These are phyloP conservation scores for Nannoperca australis DNA, from an alignment of 2,797 vertebrate genomes.

Conservation along the genomic window DNA sequence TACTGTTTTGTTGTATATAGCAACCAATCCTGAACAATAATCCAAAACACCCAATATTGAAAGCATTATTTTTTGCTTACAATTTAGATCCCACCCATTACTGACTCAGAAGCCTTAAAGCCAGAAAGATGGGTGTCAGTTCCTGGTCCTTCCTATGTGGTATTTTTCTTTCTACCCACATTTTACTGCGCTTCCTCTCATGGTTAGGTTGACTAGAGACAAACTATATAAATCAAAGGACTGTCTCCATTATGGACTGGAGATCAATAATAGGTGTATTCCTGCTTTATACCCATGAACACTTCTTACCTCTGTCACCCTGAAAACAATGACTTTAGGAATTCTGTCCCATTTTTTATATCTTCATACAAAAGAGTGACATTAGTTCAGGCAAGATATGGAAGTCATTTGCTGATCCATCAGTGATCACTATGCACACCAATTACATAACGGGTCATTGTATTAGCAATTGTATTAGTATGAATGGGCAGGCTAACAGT, in stretches of 20 bases:
- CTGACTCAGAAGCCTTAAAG: neutral
- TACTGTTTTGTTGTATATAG: slow-evolving; percentile 1
- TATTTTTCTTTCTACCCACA: neutral
- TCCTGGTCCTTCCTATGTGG: slow-evolving; percentile 11
- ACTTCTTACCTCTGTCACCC: neutral
- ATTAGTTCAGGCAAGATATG: neutral
- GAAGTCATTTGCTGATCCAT: neutral
- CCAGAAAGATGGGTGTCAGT: neutral
- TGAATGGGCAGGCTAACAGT: neutral
- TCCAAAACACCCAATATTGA: neutral
- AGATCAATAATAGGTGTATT: neutral
- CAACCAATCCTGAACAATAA: neutral
- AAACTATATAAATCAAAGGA: neutral
- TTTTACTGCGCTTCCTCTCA: neutral
- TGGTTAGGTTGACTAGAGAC: neutral
- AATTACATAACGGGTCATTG: neutral
- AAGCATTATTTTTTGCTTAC: neutral
- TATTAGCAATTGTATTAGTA: neutral
- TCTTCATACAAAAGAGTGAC: neutral
- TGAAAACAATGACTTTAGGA: neutral
- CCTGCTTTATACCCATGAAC: neutral
- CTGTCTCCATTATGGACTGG: neutral
- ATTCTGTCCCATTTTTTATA: neutral
- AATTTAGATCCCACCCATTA: neutral
- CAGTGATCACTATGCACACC: neutral